phyloP scores from a whole-genome alignment of 2,888 invertebrate genomes.

The Caenorhabditis wallacei region DNA sequence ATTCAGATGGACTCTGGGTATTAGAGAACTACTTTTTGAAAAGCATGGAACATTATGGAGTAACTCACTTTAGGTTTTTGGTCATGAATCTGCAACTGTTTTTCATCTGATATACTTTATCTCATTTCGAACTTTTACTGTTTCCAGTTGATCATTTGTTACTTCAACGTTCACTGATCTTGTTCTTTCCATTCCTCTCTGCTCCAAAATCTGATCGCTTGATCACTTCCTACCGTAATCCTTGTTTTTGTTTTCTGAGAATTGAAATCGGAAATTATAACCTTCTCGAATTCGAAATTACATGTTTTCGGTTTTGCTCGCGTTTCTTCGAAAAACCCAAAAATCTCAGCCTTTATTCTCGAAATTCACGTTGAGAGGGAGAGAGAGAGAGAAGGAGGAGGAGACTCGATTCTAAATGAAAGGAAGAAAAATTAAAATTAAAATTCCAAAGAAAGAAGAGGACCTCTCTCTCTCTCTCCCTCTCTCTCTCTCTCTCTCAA shows the following conservation, averaged over 20 bases:
- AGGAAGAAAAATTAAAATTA: constrained; percentile 16
- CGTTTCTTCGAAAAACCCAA: constrained; percentile 2
- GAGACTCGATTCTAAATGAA: not conserved
- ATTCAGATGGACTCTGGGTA: too few relatives aligned
- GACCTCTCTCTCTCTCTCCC: not conserved
- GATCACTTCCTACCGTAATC: not conserved
- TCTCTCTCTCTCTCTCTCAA: not conserved
- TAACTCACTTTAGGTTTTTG: too few relatives aligned
- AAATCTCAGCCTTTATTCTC: constrained; percentile 14
- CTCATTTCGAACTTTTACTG: too few relatives aligned
- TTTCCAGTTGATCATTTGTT: too few relatives aligned
- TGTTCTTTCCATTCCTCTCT: not conserved
- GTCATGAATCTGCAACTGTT: too few relatives aligned
- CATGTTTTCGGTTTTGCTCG: constrained; percentile 6
- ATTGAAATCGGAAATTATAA: not conserved
- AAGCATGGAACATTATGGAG: too few relatives aligned
- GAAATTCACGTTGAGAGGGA: not conserved
- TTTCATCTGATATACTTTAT: too few relatives aligned
- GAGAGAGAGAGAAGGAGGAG: not conserved
- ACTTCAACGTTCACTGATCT: too few relatives aligned
- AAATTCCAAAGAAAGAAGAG: constrained; percentile 19
- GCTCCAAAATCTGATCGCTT: not conserved
- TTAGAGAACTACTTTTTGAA: too few relatives aligned
- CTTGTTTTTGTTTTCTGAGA: constrained; percentile 6
- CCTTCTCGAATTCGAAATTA: constrained; percentile 28